Base-by-base conservation (phyloP, 2,797 vertebrate species). In the Sus cebifrons region DNA sequence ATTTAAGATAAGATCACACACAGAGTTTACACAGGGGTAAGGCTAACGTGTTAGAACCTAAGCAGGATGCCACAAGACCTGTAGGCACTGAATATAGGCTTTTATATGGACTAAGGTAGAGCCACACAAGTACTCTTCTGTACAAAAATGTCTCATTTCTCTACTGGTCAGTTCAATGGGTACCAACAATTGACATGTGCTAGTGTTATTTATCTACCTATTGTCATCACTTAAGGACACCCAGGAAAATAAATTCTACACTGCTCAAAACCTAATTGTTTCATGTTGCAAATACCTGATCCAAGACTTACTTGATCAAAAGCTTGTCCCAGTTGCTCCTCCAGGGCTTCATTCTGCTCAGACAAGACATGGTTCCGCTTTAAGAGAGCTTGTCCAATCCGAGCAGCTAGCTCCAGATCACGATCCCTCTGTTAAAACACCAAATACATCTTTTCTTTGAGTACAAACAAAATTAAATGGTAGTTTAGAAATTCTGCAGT, bases 371-470 rank as follows among this genome's bases (percentile, higher is more conserved):
- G 99, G 97, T 99, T 99, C 95, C 99, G 98, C 97, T 99, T 99
- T 86, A 99, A 98, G 29, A 99, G 99, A 3, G 99, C 99, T 98
- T 99, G 99, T 73, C 99, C 99, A 95, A 99, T 99, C 68, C 99
- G 99, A 81, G 99, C 99, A 2, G 99, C 99, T 91, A 99, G 98
- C 97, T 99, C 99, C 98, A 99, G 98, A 98, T 99, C 99, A 87
- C 99, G 99, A 98, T 99, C 99, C 78, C 99, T 99, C 99, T 99
- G 98, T 95, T 97, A 97, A 98, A 97, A 98, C n/a, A 97, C 0
- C 21, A 97, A 93, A 96, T 20, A 82, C 6, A 92, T 4, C 4
- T 86, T 83, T 58, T 74, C 17, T 92, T 75, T 95, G 56, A 95
- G 52, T 85, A 81, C 14, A 74, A 58, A 86, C 15, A 93, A 88